Conservation (phyloP, 1,140 invertebrate species). For the Copidosoma floridanum region DNA sequence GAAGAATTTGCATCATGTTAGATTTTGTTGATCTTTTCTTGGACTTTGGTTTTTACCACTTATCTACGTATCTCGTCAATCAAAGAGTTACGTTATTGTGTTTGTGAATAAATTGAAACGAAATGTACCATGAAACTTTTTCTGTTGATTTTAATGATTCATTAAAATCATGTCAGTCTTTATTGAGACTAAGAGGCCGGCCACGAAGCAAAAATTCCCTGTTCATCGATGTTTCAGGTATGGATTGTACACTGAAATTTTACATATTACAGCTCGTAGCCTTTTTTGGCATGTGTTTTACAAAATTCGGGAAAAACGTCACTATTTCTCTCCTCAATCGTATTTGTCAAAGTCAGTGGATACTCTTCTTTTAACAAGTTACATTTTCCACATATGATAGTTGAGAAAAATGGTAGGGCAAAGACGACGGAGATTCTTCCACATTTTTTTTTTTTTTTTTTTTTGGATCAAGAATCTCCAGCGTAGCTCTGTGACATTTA, state of each 20-base stretch:
- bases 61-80: too few species aligned
- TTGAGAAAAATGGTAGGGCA: background rate
- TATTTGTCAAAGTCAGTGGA: background rate
- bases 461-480: constrained; percentile 6
- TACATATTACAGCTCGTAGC: constrained; percentile 48
- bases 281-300: constrained; percentile 31
- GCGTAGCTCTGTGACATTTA: constrained; percentile 15
- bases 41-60: too few species aligned
- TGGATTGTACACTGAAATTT: constrained; percentile 50
- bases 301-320: constrained; percentile 6
- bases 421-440: constrained; percentile 12
- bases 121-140: background rate
- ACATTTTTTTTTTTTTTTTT: background rate
- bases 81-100: too few species aligned
- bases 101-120: background rate
- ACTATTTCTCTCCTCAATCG: constrained; percentile 11
- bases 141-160: too few species aligned
- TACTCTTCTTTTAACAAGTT: background rate
- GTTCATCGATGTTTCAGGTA: constrained; percentile 56
- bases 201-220: constrained; percentile 47
- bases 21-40: background rate
- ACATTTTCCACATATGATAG: background rate
- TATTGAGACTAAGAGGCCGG: constrained; percentile 51
- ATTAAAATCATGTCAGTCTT: too few species aligned
- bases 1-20: constrained; percentile 7